Conservation (phyloP, 1,140 invertebrate genomes). For the Pseudobourletiella spinata region DNA sequence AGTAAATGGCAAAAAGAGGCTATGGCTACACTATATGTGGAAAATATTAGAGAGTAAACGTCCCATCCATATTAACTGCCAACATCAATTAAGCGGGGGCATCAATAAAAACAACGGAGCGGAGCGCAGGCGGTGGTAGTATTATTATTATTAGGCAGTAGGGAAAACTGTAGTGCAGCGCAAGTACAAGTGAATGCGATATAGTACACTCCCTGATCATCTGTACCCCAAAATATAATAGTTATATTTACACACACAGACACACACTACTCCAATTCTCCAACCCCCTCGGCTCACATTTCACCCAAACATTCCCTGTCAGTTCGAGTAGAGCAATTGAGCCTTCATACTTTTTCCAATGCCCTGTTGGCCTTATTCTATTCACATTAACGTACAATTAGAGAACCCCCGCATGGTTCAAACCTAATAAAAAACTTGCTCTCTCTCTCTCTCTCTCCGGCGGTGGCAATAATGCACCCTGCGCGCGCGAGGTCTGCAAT, state of each 20-base stretch:
- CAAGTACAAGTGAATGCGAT: not conserved
- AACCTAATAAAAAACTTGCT: slow-evolving; percentile 5
- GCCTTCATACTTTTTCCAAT: not conserved
- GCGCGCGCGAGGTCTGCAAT: not conserved
- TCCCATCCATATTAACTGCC: too few species aligned
- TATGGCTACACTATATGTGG: too few species aligned
- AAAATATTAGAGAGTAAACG: too few species aligned
- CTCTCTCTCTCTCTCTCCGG: not conserved
- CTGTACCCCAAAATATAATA: not conserved
- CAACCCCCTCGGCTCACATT: not conserved
- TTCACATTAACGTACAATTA: not conserved
- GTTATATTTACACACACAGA: not conserved
- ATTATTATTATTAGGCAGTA: too few species aligned
- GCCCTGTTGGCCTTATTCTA: not conserved
- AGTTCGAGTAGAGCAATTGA: not conserved
- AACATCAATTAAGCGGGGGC: too few species aligned
- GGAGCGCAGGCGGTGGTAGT: too few species aligned
- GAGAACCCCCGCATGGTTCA: not conserved
- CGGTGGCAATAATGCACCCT: not conserved
- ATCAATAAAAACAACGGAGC: too few species aligned
- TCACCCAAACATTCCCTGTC: not conserved
- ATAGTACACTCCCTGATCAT: not conserved
- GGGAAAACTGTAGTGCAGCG: too few species aligned
- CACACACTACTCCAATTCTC: not conserved
- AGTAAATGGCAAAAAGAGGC: too few species aligned